Percentiles rank a stretch among this genome's conserved stretches.
These are phyloP conservation scores for Indri indri DNA, from an alignment of 2,113 vertebrate genomes.

Conservation along the genomic window DNA sequence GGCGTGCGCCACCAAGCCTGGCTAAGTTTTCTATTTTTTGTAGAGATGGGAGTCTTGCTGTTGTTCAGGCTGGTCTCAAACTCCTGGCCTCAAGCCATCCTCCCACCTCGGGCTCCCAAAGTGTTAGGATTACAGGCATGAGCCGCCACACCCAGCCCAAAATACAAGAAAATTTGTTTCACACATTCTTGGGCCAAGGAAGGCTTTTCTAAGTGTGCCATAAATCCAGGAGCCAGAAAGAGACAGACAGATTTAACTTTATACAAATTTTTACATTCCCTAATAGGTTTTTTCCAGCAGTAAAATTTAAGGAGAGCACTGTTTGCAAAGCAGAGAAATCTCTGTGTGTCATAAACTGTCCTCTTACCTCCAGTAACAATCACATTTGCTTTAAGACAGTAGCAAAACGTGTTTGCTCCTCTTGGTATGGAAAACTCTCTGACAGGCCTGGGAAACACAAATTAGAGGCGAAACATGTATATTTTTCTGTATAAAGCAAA, in stretches of 20 bases:
- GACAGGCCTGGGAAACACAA: conserved; percentile 80
- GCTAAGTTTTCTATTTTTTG: no score
- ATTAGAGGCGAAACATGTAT: background rate
- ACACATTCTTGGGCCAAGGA: background rate
- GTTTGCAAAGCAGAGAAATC: background rate
- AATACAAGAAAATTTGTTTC: background rate
- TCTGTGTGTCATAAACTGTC: fast-evolving
- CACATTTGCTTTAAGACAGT: conserved; percentile 84
- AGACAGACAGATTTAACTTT: background rate
- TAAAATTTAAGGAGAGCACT: background rate
- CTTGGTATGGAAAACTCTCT: conserved; percentile 83
- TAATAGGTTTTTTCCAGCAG: background rate
- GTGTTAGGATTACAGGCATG: no score
- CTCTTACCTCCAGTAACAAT: conserved; percentile 85
- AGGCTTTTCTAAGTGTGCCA: background rate
- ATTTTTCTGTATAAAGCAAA: background rate
- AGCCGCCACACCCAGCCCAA: background rate
- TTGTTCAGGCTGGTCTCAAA: no score
- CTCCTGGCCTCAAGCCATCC: no score
- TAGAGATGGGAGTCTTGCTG: no score
- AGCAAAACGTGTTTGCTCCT: conserved; percentile 85
- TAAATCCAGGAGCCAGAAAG: background rate
- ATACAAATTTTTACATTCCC: background rate
- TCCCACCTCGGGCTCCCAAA: no score
- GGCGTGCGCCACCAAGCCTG: no score